Conservation (phyloP, 2,888 invertebrate species). For the Troglohyphantes excavatus region DNA sequence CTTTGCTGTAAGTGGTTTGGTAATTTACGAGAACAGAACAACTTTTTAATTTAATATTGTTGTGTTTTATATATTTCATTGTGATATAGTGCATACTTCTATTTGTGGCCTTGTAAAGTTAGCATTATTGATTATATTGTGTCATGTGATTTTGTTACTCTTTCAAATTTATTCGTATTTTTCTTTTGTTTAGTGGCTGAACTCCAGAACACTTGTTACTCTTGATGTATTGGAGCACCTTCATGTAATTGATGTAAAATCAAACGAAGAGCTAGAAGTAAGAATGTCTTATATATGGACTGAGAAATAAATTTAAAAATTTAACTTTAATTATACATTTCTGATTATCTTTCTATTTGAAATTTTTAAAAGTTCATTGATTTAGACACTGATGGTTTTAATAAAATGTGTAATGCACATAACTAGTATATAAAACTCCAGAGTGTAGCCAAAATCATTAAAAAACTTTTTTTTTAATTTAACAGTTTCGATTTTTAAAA, state of each 20-base stretch:
- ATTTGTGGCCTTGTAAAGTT: neutral
- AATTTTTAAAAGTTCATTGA: no score
- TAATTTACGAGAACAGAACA: no score
- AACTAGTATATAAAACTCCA: no score
- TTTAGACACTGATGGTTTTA: no score
- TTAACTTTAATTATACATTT: no score
- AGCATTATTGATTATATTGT: neutral
- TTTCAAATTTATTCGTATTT: neutral
- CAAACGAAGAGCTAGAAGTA: slow-evolving; percentile 91
- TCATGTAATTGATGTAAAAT: slow-evolving; percentile 93
- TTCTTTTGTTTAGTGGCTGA: slow-evolving; percentile 88
- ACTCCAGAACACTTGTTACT: slow-evolving; percentile 90
- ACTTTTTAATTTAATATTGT: neutral
- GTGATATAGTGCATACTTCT: neutral
- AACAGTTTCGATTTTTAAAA: no score
- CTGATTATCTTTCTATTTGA: no score
- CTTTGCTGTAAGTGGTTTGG: slow-evolving; percentile 80
- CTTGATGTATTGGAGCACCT: slow-evolving; percentile 93
- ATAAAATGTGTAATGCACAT: no score
- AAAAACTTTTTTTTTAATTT: no score
- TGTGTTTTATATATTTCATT: neutral
- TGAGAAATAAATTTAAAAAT: no score
- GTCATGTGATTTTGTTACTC: neutral
- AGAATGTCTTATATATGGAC: no score
- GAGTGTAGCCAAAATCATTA: no score